A percentile compares a stretch with the other conserved stretches of the same genome.
Conservation (phyloP, 2,113 vertebrate species). For the Mesembrinibis cayennensis region DNA sequence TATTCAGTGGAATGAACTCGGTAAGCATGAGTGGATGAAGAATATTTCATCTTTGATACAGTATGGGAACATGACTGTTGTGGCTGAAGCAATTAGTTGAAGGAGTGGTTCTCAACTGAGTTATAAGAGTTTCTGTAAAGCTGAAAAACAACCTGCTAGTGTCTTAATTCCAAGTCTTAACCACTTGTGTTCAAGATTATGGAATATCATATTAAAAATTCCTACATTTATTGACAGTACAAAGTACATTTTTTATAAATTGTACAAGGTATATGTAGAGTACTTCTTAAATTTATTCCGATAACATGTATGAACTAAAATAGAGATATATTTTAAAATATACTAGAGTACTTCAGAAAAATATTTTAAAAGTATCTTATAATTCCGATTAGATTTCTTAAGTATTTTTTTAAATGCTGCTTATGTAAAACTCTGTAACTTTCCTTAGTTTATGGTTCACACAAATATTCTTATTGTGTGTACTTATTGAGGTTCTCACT, state of each 20-base stretch:
- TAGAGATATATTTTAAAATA: not conserved
- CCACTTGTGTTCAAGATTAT: not conserved
- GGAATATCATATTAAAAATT: not conserved
- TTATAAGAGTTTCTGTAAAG: not conserved
- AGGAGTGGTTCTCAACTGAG: not conserved
- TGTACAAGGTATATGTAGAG: not conserved
- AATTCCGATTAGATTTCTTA: not conserved
- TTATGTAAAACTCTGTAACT: not conserved
- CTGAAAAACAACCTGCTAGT: not conserved
- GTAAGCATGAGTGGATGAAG: slow-evolving; percentile 66
- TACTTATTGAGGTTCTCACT: not conserved
- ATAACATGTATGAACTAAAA: not conserved
- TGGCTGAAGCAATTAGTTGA: not conserved
- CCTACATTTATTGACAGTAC: not conserved
- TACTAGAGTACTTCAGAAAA: not conserved
- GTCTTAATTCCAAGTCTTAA: not conserved
- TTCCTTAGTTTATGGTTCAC: not conserved
- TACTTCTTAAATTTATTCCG: not conserved
- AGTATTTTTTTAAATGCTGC: not conserved
- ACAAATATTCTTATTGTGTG: not conserved
- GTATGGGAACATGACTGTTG: not conserved
- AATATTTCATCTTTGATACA: not conserved
- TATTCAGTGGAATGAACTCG: slow-evolving; percentile 88
- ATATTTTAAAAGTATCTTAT: not conserved
- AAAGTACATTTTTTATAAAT: not conserved